These are phyloP conservation scores for Oxyruncus cristatus DNA, from an alignment of 2,113 vertebrate genomes.

Conservation along the genomic window DNA sequence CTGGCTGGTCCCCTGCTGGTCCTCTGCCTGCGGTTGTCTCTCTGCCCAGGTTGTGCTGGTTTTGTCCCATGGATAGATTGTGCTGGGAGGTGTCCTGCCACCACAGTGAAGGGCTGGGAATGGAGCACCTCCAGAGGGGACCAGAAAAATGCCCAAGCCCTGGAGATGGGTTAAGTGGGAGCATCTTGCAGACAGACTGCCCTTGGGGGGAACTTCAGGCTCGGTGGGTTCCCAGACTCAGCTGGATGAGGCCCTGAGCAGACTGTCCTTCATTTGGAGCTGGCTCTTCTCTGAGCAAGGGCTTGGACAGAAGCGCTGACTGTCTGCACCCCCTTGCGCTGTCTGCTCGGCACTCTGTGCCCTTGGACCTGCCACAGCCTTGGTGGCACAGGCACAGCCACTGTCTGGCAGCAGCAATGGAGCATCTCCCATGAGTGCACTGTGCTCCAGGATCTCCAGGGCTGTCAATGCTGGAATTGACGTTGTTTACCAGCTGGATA, in stretches of 20 bases:
- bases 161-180: not conserved
- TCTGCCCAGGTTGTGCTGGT: not conserved
- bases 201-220: not conserved
- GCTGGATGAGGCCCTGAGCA: not conserved
- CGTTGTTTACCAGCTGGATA: not conserved
- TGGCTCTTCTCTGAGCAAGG: not conserved
- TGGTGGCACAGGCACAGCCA: accelerated
- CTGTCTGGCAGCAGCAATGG: not conserved
- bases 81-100: accelerated
- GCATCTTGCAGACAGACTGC: not conserved
- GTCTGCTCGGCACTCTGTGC: not conserved
- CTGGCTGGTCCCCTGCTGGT: not conserved
- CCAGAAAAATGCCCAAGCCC: not conserved
- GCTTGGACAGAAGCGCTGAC: not conserved
- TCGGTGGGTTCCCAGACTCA: not conserved
- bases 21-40: accelerated
- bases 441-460: not conserved
- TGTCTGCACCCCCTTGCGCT: not conserved
- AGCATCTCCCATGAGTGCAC: not conserved
- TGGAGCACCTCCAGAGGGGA: not conserved
- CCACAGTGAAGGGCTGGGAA: not conserved
- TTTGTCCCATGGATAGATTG: not conserved
- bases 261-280: not conserved
- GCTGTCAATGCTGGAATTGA: not conserved
- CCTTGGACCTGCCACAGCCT: not conserved